A percentile compares a stretch with the other conserved stretches of the same genome.
Evolutionary conservation across 2,113 vertebrate genomes (phyloP).

Genomic region (Odocoileus hemionus): DNA sequence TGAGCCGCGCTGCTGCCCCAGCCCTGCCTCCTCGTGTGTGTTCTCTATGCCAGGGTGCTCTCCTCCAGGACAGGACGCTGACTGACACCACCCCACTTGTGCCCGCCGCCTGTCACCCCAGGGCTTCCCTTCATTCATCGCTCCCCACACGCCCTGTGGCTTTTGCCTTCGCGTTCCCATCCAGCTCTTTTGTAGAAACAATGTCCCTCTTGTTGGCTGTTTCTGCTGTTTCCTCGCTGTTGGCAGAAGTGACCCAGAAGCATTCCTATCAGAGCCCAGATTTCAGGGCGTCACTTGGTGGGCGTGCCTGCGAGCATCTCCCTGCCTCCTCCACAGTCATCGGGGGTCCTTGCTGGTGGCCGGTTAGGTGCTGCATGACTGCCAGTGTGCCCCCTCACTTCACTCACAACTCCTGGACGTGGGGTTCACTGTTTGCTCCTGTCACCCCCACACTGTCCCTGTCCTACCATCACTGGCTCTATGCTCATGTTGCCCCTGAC

Average conservation of each 20-base stretch:
- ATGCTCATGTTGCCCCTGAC: not conserved
- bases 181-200: not conserved
- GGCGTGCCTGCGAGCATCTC: not conserved
- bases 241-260: not conserved
- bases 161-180: not conserved
- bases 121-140: not conserved
- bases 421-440: no score
- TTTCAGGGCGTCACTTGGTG: not conserved
- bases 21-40: fast-evolving
- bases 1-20: fast-evolving
- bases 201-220: not conserved
- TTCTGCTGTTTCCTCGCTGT: not conserved
- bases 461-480: not conserved
- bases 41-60: fast-evolving
- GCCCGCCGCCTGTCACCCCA: not conserved
- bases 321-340: fast-evolving
- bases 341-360: not conserved
- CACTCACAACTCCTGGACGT: fast-evolving
- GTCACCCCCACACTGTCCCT: not conserved
- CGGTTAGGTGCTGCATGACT: fast-evolving
- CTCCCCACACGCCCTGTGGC: not conserved
- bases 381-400: not conserved
- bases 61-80: not conserved
- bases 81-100: not conserved
- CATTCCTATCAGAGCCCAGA: not conserved